Base-by-base conservation (phyloP, 2,113 vertebrate species). In the Paradisaea rubra region DNA sequence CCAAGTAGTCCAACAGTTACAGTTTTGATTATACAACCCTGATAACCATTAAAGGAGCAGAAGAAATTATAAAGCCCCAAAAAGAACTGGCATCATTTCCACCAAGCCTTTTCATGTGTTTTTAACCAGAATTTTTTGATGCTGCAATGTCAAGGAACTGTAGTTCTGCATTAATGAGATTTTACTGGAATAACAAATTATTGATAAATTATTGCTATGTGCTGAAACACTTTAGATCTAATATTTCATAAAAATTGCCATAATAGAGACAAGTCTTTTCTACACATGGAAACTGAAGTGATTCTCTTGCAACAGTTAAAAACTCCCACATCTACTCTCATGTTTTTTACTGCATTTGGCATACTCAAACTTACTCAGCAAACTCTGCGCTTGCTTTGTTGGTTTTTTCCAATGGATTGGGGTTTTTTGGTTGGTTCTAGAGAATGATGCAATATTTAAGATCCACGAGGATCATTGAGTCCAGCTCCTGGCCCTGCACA, bases 401-500 rank as follows among this genome's bases (percentile, higher is more conserved):
- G 8, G 0, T n/a, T 68, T 71, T 79, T 37, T 37, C 21, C 35
- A 35, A 60, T 8, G 10, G 22, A 37, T 23, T 64, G 5, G 22
- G 18, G 3, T 1, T 0, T 17, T 82, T 80, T 39, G 31, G 8
- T 28, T 77, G 17, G 6, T 31, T 17, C 39, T 49, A 71, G 21
- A 53, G 37, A 79, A 70, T 37, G 25, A 53, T 17, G 15, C 27
- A 76, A 15, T 27, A 5, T 54, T 77, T 63, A 84, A 72, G n/a
- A 73, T 13, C 11, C 16, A 53, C 7, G 4, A 59, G 52, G 18
- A 66, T 13, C 19, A 22, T 0, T 0, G 0, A 74, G 39, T 52
- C 23, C 53, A 66, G 17, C 11, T 45, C 20, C 39, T 45, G 45
- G 39, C n/a, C 24, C 45, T 41, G 13, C 33, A 66, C 23, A 68